Evolutionary conservation across 1,140 invertebrate genomes (phyloP), one percentile per base, ranked within the genome.

Genomic region (Aphelinus atriplicis): DNA sequence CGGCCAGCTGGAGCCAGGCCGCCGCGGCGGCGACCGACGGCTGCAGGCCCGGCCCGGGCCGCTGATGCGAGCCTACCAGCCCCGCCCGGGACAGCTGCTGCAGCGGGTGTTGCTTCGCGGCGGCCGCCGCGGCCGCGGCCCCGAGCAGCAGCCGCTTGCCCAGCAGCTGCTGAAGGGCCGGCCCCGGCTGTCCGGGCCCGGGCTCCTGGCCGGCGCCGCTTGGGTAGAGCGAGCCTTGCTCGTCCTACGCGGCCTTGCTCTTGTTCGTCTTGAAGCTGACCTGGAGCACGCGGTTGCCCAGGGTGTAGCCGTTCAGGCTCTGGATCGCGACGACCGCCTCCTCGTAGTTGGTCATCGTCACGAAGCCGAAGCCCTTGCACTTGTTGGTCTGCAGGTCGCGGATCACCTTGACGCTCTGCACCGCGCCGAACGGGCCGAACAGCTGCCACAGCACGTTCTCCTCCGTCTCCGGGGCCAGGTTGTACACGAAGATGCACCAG

Each of bases 331-430:
- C 94, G 46, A 98, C 93, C 9, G 98, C 97, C 86, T 99, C 98
- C 87, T 99, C 97, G 89, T 99, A 99, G 88, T 99, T 98, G 82
- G 97, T 98, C 98, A 99, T 99, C 70, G 97, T 99, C 74, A 99
- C 97, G 88, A 99, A 99, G n/a, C 97, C 98, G 87, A 98, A 99
- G 80, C 98, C 98, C 89, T 99, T 99, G 92, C 98, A 99, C 89
- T 99, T 99, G 90, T 98, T 97, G 76, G 97, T 98, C 88, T 98
- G 95, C 82, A 97, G 91, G 89, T 99, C 98, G 76, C 97, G 93
- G 83, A 99, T 98, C 67, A 98, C 95, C 90, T 99, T 99, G 50
- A 99, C 98, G 84, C 95, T 97, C 88, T 99, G 97, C 72, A 99
- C 98, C 75, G 98, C 98, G 72, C 98, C 98, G 87, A 99, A 99